phyloP scores from a whole-genome alignment of 2,797 vertebrate genomes.

The Alauda arvensis region DNA sequence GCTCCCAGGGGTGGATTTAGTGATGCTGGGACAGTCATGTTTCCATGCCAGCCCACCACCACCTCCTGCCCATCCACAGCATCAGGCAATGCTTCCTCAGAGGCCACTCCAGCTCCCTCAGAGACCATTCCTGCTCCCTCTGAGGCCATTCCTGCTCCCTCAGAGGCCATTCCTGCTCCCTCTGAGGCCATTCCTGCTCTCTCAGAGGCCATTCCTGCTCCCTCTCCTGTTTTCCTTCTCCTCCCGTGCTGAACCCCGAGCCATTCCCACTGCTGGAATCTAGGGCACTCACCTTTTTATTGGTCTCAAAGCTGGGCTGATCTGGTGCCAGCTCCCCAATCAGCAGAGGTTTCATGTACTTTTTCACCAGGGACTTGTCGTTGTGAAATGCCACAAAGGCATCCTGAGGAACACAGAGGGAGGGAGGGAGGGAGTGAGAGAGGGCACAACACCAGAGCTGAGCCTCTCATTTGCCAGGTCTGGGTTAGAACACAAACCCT shows the following conservation, averaged over 20 bases:
- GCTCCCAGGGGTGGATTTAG: background rate
- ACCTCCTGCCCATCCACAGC: background rate
- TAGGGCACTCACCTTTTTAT: slow-evolving; percentile 72
- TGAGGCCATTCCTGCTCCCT: background rate
- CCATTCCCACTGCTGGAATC: background rate
- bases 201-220: background rate
- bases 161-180: background rate
- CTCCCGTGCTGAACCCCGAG: background rate
- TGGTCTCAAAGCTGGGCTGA: slow-evolving; percentile 68
- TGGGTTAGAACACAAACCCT: background rate
- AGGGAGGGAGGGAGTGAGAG: background rate
- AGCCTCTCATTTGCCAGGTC: background rate
- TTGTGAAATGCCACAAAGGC: slow-evolving; percentile 66
- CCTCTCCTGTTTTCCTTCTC: background rate
- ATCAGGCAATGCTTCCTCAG: background rate
- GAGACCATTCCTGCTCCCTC: background rate
- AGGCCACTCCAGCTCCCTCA: no score
- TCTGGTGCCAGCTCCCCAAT: slow-evolving; percentile 71
- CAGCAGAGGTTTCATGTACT: slow-evolving; percentile 66
- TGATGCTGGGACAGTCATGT: background rate
- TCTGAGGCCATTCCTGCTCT: no score
- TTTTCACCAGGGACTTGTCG: slow-evolving; percentile 14
- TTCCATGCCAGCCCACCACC: background rate
- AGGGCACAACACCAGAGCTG: background rate
- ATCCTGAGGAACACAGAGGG: slow-evolving; percentile 50